Percentiles rank a stretch among this genome's conserved stretches.
Evolutionary conservation across 2,113 vertebrate genomes (phyloP).

Genomic region (Probosciger aterrimus): DNA sequence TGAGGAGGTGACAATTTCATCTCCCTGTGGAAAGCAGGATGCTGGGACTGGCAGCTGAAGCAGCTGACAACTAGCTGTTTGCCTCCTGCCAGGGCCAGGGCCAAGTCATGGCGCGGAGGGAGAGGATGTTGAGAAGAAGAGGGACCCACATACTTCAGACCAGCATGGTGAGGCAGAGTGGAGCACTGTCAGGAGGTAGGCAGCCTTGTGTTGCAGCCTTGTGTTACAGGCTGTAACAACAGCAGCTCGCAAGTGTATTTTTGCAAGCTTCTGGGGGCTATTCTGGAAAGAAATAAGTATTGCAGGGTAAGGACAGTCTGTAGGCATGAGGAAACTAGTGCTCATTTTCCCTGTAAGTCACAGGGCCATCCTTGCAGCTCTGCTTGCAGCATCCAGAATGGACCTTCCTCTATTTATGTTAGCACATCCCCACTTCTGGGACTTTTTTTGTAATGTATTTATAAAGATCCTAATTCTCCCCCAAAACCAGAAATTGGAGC

Average conservation of each 20-base stretch:
- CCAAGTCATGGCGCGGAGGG: not conserved
- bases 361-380: not conserved
- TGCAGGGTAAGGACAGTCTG: not conserved
- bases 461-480: not conserved
- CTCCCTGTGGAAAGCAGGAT: not conserved
- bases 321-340: not conserved
- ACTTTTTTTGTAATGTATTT: not conserved
- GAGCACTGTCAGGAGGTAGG: fast-evolving
- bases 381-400: not conserved
- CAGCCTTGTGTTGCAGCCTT: not conserved
- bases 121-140: not conserved
- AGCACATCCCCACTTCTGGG: not conserved
- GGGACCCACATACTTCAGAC: not conserved
- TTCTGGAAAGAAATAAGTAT: not conserved
- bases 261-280: not conserved
- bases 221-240: not conserved
- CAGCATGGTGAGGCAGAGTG: not conserved
- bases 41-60: fast-evolving
- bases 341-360: not conserved
- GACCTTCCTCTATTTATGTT: not conserved
- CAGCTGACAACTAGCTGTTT: not conserved
- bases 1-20: not conserved
- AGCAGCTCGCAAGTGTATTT: not conserved
- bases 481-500: too few relatives aligned
- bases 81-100: not conserved